These are phyloP conservation scores for Anthophora plumipes DNA, from an alignment of 2,888 invertebrate species.

Conservation along the genomic window DNA sequence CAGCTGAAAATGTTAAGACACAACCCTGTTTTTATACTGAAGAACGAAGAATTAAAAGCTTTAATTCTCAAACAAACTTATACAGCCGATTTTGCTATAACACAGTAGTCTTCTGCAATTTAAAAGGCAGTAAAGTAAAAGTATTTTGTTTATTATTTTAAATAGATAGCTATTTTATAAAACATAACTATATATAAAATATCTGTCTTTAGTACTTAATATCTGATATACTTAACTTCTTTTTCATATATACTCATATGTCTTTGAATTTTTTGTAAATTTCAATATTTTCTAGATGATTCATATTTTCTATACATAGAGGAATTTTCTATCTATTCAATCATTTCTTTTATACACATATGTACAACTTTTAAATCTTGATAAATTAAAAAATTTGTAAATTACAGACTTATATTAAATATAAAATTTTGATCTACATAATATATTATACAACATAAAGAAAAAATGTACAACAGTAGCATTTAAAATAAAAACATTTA, in stretches of 20 bases:
- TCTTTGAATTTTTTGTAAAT: too few relatives aligned
- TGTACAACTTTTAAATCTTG: too few relatives aligned
- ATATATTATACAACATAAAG: not conserved
- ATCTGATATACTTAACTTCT: not conserved
- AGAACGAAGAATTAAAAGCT: slow-evolving; percentile 54
- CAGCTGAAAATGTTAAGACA: slow-evolving; percentile 80
- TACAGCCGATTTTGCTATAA: slow-evolving; percentile 50
- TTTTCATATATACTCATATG: too few relatives aligned
- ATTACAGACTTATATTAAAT: too few relatives aligned
- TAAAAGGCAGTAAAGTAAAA: slow-evolving; percentile 1
- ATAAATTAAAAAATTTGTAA: too few relatives aligned
- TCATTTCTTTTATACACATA: too few relatives aligned
- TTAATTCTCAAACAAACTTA: slow-evolving; percentile 53
- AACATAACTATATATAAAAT: not conserved
- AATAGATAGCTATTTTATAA: not conserved
- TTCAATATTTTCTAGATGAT: too few relatives aligned
- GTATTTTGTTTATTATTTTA: not conserved
- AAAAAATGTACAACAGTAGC: not conserved
- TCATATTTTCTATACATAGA: too few relatives aligned
- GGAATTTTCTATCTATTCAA: too few relatives aligned
- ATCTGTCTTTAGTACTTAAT: not conserved
- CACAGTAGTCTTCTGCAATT: slow-evolving; percentile 10
- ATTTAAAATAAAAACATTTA: not conserved
- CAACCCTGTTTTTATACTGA: slow-evolving; percentile 77
- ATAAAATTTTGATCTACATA: too few relatives aligned